Conservation (phyloP, 2,113 vertebrate species). For the Phyllostomus hastatus region DNA sequence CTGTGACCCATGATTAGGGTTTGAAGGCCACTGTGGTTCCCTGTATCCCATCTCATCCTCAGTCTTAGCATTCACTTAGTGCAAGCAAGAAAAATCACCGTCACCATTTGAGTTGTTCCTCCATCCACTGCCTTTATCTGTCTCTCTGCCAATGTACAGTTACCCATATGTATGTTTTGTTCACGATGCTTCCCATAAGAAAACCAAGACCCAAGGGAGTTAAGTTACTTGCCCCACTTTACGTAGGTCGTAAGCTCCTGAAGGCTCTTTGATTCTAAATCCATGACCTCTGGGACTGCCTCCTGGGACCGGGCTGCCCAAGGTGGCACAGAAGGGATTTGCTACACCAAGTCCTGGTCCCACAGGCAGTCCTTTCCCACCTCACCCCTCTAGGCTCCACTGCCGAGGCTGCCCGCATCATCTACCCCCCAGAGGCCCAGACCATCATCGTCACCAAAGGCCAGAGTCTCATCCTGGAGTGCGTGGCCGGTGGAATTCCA, state of each 20-base stretch:
- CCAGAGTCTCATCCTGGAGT: constrained; percentile 96
- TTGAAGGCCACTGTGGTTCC: not conserved
- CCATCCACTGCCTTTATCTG: not conserved
- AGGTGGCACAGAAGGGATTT: not conserved
- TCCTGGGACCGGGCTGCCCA: not conserved
- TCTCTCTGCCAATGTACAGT: not conserved
- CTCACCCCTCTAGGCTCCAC: constrained; percentile 86
- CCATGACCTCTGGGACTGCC: no score
- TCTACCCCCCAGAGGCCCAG: constrained; percentile 93
- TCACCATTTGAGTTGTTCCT: not conserved
- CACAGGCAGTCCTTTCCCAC: not conserved
- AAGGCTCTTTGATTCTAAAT: not conserved
- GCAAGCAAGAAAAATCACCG: not conserved
- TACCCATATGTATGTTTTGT: no score
- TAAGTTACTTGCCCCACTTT: not conserved
- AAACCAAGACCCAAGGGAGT: not conserved
- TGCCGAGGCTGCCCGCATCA: constrained; percentile 93
- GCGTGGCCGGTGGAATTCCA: constrained; percentile 95
- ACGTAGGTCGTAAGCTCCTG: not conserved
- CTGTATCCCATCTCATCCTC: not conserved
- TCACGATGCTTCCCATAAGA: not conserved
- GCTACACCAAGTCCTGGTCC: not conserved
- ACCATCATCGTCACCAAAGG: constrained; percentile 97
- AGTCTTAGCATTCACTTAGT: not conserved
- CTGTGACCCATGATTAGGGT: not conserved